phyloP scores from a whole-genome alignment of 2,797 vertebrate species.

The Lutjanus campechanus region DNA sequence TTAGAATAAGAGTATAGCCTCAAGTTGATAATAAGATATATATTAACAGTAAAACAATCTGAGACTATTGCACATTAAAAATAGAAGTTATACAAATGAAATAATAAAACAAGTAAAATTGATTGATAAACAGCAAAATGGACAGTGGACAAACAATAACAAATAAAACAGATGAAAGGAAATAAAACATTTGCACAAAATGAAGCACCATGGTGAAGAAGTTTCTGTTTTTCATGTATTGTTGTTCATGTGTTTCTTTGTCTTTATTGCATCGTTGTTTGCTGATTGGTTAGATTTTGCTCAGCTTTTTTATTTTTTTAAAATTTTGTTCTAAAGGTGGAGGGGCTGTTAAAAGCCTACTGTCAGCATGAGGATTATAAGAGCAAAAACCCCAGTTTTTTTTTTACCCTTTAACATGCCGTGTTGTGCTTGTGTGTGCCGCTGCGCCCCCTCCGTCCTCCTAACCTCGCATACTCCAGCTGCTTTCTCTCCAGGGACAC shows the following conservation, averaged over 20 bases:
- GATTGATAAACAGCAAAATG: not conserved
- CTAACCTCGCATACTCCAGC: not conserved
- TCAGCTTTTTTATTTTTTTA: too few relatives aligned
- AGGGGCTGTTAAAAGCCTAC: too few relatives aligned
- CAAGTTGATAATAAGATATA: too few relatives aligned
- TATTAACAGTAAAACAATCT: not conserved
- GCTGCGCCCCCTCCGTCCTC: constrained; percentile 29
- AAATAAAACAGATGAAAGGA: not conserved
- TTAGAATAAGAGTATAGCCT: not conserved
- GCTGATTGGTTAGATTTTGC: too few relatives aligned
- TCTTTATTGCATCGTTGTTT: too few relatives aligned
- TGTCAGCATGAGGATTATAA: not conserved
- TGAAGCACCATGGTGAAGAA: not conserved
- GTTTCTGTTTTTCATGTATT: too few relatives aligned
- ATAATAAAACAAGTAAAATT: not conserved
- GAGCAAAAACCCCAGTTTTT: not conserved
- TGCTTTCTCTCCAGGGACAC: not conserved
- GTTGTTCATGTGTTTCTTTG: too few relatives aligned
- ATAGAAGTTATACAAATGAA: not conserved
- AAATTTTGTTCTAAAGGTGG: too few relatives aligned
- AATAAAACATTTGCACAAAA: not conserved
- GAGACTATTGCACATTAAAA: not conserved
- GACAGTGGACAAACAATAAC: too few relatives aligned
- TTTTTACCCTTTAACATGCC: not conserved
- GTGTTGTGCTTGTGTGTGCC: not conserved